Evolutionary conservation across 2,888 invertebrate genomes (phyloP).

Genomic region (Agrochola lychnidis): DNA sequence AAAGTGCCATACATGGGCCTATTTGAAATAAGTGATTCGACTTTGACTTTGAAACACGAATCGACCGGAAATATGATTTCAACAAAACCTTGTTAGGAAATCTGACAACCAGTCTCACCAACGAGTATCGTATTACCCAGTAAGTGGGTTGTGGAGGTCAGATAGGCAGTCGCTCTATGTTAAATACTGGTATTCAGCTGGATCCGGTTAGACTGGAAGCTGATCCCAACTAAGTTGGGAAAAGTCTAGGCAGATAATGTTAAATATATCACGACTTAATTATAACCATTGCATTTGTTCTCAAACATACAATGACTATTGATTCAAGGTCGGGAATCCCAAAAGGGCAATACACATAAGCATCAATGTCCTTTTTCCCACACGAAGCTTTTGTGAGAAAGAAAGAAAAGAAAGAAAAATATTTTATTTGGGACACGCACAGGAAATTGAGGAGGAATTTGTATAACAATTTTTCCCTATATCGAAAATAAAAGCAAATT

Average conservation of each 20-base stretch:
- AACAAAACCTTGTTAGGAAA: neutral
- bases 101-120: neutral
- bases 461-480: neutral
- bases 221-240: too few species aligned
- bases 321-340: too few species aligned
- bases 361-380: neutral
- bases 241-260: neutral
- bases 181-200: too few species aligned
- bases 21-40: too few species aligned
- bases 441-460: neutral
- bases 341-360: neutral
- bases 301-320: neutral
- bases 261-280: neutral
- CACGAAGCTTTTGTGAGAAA: neutral
- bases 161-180: neutral
- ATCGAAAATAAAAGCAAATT: neutral
- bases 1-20: too few species aligned
- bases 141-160: neutral
- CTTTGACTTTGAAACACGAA: too few species aligned
- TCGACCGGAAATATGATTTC: neutral
- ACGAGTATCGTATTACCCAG: neutral
- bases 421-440: too few species aligned
- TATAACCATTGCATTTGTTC: neutral
- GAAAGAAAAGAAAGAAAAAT: too few species aligned
- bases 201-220: neutral